Evolutionary conservation across 2,888 invertebrate genomes (phyloP).

Genomic region (Griposia aprilina): DNA sequence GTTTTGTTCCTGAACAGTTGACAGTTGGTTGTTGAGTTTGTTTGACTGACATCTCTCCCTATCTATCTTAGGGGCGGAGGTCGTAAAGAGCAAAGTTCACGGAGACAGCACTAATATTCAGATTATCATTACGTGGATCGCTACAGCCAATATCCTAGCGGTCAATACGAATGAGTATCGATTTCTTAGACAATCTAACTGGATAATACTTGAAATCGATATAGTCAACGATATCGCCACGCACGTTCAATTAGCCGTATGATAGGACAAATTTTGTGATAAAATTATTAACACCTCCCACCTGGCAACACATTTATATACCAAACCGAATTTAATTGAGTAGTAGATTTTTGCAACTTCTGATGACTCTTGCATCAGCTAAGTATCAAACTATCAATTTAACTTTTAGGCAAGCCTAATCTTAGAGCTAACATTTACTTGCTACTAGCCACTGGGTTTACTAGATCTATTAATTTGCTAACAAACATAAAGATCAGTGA

Average conservation of each 20-base stretch:
- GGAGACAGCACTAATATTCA: slow-evolving; percentile 1
- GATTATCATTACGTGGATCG: slow-evolving; percentile 1
- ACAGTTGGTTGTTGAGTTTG: too few relatives aligned
- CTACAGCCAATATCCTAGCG: not conserved
- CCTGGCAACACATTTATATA: slow-evolving; percentile 8
- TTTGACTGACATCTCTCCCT: not conserved
- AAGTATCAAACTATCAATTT: not conserved
- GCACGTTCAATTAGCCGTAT: slow-evolving; percentile 26
- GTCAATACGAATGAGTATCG: slow-evolving; percentile 24
- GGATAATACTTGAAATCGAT: slow-evolving; percentile 24
- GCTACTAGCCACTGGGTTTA: not conserved
- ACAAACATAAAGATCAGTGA: not conserved
- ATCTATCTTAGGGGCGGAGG: too few relatives aligned
- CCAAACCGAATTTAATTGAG: not conserved
- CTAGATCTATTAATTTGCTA: not conserved
- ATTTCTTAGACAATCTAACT: slow-evolving; percentile 32
- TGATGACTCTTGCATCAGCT: not conserved
- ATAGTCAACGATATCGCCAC: slow-evolving; percentile 10
- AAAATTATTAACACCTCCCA: slow-evolving; percentile 24
- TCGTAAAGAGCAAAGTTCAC: slow-evolving; percentile 29
- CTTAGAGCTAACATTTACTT: not conserved
- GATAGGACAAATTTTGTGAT: slow-evolving; percentile 17
- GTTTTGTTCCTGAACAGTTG: not conserved
- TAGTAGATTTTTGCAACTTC: not conserved
- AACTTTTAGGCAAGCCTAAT: not conserved